These are phyloP conservation scores for Sicus ferrugineus DNA, from an alignment of 2,888 invertebrate species.

Conservation along the genomic window DNA sequence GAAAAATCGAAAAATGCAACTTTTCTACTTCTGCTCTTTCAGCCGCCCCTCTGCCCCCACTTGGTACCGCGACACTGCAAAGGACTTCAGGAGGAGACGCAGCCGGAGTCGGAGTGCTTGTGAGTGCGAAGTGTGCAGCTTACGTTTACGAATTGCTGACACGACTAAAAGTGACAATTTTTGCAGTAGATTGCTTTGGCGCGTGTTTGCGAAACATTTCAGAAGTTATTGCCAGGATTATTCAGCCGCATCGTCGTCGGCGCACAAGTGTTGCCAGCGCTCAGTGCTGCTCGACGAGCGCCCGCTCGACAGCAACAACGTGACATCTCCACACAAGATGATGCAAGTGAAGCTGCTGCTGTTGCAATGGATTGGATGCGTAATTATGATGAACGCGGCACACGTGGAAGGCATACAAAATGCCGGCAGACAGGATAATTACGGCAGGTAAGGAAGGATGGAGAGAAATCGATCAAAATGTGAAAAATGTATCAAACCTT, in stretches of 20 bases:
- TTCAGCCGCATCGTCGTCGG: conserved; percentile 1
- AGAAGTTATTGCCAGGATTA: conserved; percentile 24
- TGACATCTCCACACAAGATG: conserved; percentile 24
- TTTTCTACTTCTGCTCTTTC: conserved; percentile 41
- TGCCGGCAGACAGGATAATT: conserved; percentile 43
- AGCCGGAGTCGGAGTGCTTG: background rate
- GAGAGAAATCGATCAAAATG: background rate
- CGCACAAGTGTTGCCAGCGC: conserved; percentile 19
- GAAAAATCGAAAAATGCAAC: conserved; percentile 50
- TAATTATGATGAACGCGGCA: conserved; percentile 62
- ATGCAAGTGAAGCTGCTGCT: conserved; percentile 52
- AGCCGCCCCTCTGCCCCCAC: no score
- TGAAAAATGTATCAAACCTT: background rate
- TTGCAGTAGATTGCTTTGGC: conserved; percentile 41
- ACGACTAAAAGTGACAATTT: conserved; percentile 44
- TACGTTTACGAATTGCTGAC: conserved; percentile 57
- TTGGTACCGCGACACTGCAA: background rate
- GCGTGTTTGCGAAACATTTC: conserved; percentile 37
- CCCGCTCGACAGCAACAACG: conserved; percentile 9
- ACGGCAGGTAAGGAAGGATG: conserved; percentile 52
- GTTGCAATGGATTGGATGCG: conserved; percentile 61
- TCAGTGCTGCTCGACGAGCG: background rate
- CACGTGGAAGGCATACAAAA: conserved; percentile 62
- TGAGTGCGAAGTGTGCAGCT: conserved; percentile 39
- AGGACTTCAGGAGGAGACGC: background rate